Evolutionary conservation across 2,888 invertebrate species (phyloP).

Genomic region (Ectropis crepuscularia): DNA sequence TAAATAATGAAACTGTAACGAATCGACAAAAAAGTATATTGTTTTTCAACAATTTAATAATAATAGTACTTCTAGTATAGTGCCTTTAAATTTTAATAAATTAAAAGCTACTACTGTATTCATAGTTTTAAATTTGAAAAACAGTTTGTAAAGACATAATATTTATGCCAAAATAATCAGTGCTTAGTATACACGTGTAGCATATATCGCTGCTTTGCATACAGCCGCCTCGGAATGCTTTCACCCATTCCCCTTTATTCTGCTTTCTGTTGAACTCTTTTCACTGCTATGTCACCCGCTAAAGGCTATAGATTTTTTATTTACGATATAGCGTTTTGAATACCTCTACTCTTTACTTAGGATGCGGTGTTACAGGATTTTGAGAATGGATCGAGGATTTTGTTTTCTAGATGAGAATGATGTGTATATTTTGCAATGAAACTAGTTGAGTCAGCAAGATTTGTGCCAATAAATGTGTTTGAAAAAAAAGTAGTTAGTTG

Average conservation of each 20-base stretch:
- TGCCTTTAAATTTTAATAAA: no score
- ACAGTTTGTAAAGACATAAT: not conserved
- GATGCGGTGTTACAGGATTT: not conserved
- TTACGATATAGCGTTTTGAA: constrained; percentile 6
- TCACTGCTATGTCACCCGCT: constrained; percentile 27
- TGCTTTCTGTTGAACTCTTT: constrained; percentile 35
- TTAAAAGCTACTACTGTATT: no score
- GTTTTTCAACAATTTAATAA: no score
- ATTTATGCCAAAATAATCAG: not conserved
- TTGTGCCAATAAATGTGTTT: no score
- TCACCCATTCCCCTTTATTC: constrained; percentile 33
- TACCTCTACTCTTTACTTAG: not conserved
- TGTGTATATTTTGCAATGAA: no score
- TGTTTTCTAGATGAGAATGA: no score
- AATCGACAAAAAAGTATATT: no score
- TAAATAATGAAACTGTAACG: no score
- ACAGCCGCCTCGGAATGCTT: constrained; percentile 26
- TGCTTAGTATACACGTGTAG: not conserved
- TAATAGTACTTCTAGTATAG: no score
- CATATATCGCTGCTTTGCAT: constrained; percentile 20
- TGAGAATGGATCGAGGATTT: no score
- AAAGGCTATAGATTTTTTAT: constrained; percentile 19
- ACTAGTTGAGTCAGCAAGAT: no score
- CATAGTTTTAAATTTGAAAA: not conserved
- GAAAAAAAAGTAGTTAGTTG: no score